A percentile compares a stretch with the other conserved stretches of the same genome.
Conservation (phyloP, 2,888 invertebrate species). For the Odontocolon sp. region DNA sequence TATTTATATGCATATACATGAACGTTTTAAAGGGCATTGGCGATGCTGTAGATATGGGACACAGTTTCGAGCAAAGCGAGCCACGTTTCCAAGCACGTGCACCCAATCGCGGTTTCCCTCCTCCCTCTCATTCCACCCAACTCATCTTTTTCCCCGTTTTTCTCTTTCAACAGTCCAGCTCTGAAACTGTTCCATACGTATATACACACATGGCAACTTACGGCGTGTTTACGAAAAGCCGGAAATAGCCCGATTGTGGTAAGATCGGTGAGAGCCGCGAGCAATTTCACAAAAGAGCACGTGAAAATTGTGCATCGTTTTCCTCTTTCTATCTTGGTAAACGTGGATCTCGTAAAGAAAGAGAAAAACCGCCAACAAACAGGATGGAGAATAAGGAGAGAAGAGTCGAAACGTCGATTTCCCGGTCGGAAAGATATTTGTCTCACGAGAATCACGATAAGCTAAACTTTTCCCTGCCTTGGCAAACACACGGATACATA, state of each 20-base stretch:
- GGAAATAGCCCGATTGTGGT: conserved; percentile 41
- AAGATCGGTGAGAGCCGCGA: conserved; percentile 7
- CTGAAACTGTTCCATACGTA: background rate
- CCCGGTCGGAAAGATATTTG: conserved; percentile 47
- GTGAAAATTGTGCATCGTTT: conserved; percentile 29
- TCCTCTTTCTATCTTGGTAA: background rate
- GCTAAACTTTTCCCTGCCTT: conserved; percentile 29
- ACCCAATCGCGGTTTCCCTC: conserved; percentile 40
- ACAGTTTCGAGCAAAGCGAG: conserved; percentile 39
- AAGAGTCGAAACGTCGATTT: conserved; percentile 45
- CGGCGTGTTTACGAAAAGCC: conserved; percentile 50
- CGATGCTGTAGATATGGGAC: too few species aligned
- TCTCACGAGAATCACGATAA: conserved; percentile 50
- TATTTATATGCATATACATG: too few species aligned
- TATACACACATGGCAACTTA: conserved; percentile 30
- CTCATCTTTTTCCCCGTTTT: conserved; percentile 53
- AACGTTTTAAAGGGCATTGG: too few species aligned
- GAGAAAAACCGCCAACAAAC: background rate
- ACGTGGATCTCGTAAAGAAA: conserved; percentile 31
- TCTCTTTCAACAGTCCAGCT: conserved; percentile 19
- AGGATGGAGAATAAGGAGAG: conserved; percentile 7
- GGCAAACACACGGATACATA: background rate
- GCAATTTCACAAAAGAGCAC: conserved; percentile 35
- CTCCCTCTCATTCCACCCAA: conserved; percentile 26
- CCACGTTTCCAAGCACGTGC: conserved; percentile 52